Conservation (phyloP, 2,113 vertebrate genomes). For the Ailurus styani region DNA sequence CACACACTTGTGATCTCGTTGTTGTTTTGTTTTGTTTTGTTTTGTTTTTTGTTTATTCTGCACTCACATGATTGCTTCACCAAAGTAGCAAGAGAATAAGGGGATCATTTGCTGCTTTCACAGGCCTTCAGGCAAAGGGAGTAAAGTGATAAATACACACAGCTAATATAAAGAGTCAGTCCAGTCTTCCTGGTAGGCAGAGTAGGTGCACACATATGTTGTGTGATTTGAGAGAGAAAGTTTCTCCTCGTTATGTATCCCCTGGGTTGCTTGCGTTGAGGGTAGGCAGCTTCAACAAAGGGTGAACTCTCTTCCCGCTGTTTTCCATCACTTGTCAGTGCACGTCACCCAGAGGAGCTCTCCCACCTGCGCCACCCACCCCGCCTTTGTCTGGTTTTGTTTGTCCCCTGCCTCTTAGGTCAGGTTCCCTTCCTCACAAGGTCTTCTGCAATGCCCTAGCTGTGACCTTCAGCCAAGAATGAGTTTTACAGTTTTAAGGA, state of each 20-base stretch:
- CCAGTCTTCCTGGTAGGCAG: background rate
- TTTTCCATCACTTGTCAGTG: background rate
- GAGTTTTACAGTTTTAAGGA: background rate
- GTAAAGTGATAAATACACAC: background rate
- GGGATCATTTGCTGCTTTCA: background rate
- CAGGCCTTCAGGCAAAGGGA: background rate
- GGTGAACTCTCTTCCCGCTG: background rate
- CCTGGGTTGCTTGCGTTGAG: background rate
- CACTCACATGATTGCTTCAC: background rate
- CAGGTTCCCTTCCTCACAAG: background rate
- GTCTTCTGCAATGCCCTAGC: background rate
- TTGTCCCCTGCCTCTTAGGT: background rate
- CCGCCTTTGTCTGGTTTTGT: background rate
- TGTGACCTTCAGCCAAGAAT: background rate
- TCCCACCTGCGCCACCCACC: fast-evolving
- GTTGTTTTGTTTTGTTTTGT: background rate
- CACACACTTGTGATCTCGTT: background rate
- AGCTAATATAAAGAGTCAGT: background rate
- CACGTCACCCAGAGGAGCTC: fast-evolving
- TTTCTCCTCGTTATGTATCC: background rate
- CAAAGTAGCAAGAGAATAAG: background rate
- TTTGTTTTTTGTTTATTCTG: background rate
- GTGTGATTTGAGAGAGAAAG: background rate
- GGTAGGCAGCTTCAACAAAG: background rate
- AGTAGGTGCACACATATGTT: background rate